phyloP scores from a whole-genome alignment of 64 coral and sea anemone genomes.

The Anthopleura sola region DNA sequence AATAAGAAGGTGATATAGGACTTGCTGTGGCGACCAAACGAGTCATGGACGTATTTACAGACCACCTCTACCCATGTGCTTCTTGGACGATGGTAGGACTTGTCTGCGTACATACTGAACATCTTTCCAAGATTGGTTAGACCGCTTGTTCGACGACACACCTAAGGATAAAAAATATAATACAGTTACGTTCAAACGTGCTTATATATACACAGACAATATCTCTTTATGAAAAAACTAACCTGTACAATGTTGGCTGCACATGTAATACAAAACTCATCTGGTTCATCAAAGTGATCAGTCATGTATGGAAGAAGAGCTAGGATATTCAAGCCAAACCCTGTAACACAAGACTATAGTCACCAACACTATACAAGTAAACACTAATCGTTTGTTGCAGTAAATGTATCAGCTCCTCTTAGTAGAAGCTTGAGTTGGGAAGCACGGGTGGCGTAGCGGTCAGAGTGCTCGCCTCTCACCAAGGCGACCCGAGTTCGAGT shows the following conservation, averaged over 20 bases:
- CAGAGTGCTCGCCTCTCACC: too few species aligned
- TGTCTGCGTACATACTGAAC: conserved; percentile 75
- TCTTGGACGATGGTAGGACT: conserved; percentile 73
- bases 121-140: conserved; percentile 80
- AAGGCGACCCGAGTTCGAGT: too few species aligned
- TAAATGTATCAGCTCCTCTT: too few species aligned
- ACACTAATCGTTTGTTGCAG: too few species aligned
- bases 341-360: conserved; percentile 11
- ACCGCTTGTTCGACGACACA: conserved; percentile 53
- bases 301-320: conserved; percentile 83
- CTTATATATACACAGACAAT: too few species aligned
- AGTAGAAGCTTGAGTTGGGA: too few species aligned
- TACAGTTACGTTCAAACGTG: too few species aligned
- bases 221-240: too few species aligned
- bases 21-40: conserved; percentile 66
- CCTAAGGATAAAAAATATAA: conserved; percentile 25
- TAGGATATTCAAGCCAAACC: conserved; percentile 84
- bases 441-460: too few species aligned
- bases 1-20: conserved; percentile 82
- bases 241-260: conserved; percentile 81
- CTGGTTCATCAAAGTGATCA: conserved; percentile 82
- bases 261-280: conserved; percentile 86
- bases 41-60: conserved; percentile 84
- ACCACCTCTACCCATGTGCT: conserved; percentile 78
- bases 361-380: too few species aligned